Evolutionary conservation across 2,888 invertebrate species (phyloP).

Genomic region (Chrysomela aeneicollis): DNA sequence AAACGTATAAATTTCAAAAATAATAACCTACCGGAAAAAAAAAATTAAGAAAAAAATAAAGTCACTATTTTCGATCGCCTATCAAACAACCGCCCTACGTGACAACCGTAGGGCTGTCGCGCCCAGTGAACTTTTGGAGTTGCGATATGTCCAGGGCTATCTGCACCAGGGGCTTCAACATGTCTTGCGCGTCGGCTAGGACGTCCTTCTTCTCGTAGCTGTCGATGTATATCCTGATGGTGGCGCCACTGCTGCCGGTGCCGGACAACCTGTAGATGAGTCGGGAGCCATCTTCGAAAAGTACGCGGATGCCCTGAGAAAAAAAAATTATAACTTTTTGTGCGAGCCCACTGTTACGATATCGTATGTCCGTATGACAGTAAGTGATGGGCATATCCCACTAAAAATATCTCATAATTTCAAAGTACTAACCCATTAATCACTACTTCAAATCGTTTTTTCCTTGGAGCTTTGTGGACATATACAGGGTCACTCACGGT

Average conservation of each 20-base stretch:
- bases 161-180: constrained; percentile 87
- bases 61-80: neutral
- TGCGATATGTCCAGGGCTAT: constrained; percentile 87
- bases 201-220: constrained; percentile 85
- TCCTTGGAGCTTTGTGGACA: too few relatives aligned
- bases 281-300: constrained; percentile 95
- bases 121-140: constrained; percentile 84
- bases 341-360: too few relatives aligned
- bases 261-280: constrained; percentile 95
- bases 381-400: too few relatives aligned
- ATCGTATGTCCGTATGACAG: too few relatives aligned
- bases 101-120: constrained; percentile 94
- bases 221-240: constrained; percentile 95
- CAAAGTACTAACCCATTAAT: too few relatives aligned
- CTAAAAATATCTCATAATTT: too few relatives aligned
- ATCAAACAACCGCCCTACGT: constrained; percentile 68
- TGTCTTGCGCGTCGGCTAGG: constrained; percentile 68
- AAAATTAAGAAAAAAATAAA: constrained; percentile 17
- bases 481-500: too few relatives aligned
- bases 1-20: constrained; percentile 13
- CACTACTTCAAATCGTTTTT: too few relatives aligned
- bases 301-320: constrained; percentile 85
- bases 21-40: constrained; percentile 8
- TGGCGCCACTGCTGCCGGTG: constrained; percentile 98
- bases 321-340: too few relatives aligned